phyloP scores from a whole-genome alignment of 2,113 vertebrate species.

The Eublepharis macularius region DNA sequence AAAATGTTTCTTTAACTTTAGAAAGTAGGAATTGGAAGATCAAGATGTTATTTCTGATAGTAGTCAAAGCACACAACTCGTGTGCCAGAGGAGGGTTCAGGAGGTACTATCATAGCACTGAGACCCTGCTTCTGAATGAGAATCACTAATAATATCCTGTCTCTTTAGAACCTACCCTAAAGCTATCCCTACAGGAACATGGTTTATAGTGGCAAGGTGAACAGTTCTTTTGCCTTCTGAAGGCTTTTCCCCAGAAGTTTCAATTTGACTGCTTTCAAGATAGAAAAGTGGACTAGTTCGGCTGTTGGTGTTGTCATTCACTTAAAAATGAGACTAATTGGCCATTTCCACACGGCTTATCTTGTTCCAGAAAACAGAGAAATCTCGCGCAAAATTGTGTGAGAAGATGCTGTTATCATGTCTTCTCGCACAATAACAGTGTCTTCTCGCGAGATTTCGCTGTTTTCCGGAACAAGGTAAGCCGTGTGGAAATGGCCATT shows the following conservation, averaged over 20 bases:
- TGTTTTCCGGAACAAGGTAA: too few relatives aligned
- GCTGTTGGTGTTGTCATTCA: background rate
- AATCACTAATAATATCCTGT: background rate
- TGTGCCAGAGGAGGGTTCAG: background rate
- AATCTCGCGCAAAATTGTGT: too few relatives aligned
- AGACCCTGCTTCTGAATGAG: background rate
- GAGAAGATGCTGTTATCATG: too few relatives aligned
- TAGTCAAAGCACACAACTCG: background rate
- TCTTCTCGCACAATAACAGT: too few relatives aligned
- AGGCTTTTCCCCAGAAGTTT: background rate
- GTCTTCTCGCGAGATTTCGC: too few relatives aligned
- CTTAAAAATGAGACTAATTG: fast-evolving
- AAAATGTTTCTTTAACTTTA: background rate
- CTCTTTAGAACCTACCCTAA: background rate
- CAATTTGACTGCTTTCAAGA: background rate
- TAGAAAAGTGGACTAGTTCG: background rate
- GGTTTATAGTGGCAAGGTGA: background rate
- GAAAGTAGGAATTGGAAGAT: fast-evolving
- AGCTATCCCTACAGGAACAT: too few relatives aligned
- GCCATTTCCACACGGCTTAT: too few relatives aligned
- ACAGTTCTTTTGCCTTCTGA: background rate
- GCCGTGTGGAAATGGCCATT: too few relatives aligned
- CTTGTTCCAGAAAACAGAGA: too few relatives aligned
- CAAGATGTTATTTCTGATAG: fast-evolving
- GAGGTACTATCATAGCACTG: too few relatives aligned